Evolutionary conservation across 2,888 invertebrate species (phyloP), one percentile per base, ranked within the genome.

Genomic region (Lithophane socia): DNA sequence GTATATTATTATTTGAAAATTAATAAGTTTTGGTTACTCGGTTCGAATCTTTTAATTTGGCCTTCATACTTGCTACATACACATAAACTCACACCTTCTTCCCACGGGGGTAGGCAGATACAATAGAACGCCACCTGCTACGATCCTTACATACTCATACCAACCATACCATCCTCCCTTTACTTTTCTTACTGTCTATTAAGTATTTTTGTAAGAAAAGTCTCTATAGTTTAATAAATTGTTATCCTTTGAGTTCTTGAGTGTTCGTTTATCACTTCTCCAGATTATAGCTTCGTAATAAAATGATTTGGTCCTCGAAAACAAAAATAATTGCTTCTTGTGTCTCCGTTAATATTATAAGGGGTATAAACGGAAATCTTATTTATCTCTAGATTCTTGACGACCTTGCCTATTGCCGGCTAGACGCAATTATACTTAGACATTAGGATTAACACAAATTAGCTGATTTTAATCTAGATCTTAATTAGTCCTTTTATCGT

Each of bases 231-330:
- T 13, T 16, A 24, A 64, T 16, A 24, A 56, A n/a, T 69, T 47
- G 10, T 58, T 56, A 47, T 42, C 37, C 24, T 60, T 60, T 47
- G 18, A 21, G 18, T 18, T 42, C 12, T 54, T 16, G 21, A 49
- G 12, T 52, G 13, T 69, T 84, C 73, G 18, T 73, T 66, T 79
- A 69, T 47, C 10, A 61, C 42, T 73, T 56, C 52, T 52, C 21
- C 42, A 5, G n/a, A 67, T 66, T 56, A 54, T 10, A 47, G n/a
- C 44, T 44, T 13, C 1, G 29, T 63, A n/a, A 2, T 56, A 58
- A 81, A 85, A 75, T 24, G 9, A 72, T 76, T 82, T 56, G 7
- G 47, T 24, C 5, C 5, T 9, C 52, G 16, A 72, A 60, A 84
- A 73, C 56, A 68, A 72, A 58, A 65, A 63, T n/a, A 49, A 58